Percentiles rank a stretch among this genome's conserved stretches.
Evolutionary conservation across 2,113 vertebrate species (phyloP).

Genomic region (Nannobrachium achirus): DNA sequence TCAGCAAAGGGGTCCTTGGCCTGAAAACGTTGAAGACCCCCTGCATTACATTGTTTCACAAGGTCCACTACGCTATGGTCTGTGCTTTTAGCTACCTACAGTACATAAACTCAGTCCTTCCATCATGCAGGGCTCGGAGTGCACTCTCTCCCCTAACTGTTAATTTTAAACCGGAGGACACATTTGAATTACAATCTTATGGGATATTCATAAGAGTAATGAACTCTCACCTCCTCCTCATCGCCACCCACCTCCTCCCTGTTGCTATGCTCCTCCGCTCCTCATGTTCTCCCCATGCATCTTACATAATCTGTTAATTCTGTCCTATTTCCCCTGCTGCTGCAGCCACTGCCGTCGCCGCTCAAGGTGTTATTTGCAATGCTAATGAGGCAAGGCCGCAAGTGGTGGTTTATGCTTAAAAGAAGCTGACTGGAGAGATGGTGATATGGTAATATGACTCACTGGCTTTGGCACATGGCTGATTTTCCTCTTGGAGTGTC

Average conservation of each 20-base stretch:
- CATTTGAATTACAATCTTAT: too few species aligned
- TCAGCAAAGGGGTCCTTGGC: too few species aligned
- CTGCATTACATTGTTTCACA: conserved; percentile 59
- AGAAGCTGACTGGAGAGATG: conserved; percentile 59
- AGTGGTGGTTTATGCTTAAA: conserved; percentile 57
- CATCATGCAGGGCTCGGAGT: too few species aligned
- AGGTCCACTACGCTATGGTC: conserved; percentile 57
- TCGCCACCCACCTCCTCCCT: conserved; percentile 51
- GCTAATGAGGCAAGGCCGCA: conserved; percentile 72
- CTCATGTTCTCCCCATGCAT: conserved; percentile 42
- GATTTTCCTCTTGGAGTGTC: conserved; percentile 18
- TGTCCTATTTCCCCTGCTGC: conserved; percentile 68
- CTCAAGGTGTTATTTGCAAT: conserved; percentile 73
- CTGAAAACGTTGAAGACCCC: too few species aligned
- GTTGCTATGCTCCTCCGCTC: conserved; percentile 53
- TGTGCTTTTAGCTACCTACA: conserved; percentile 45
- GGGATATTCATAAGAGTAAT: conserved; percentile 31
- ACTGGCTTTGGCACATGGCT: conserved; percentile 32
- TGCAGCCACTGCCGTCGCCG: conserved; percentile 52
- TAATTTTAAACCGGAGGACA: too few species aligned
- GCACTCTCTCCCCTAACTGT: too few species aligned
- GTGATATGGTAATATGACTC: conserved; percentile 61
- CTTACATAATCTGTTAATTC: conserved; percentile 72
- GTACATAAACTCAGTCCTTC: too few species aligned
- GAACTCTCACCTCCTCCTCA: conserved; percentile 48